A percentile compares a stretch with the other conserved stretches of the same genome.
Conservation (phyloP, 2,888 invertebrate genomes). For the Polietes domitor region DNA sequence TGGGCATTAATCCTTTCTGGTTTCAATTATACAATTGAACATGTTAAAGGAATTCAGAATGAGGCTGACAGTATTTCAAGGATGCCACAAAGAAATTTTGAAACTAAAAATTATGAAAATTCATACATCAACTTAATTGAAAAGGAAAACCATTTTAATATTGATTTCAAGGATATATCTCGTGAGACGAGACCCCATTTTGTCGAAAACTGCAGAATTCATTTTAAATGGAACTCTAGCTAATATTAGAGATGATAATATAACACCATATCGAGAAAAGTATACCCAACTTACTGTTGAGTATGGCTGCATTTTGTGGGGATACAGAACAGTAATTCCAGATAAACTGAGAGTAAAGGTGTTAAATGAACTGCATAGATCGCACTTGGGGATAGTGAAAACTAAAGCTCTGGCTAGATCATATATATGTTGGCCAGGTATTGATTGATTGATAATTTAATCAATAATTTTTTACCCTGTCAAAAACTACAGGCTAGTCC, state of each 20-base stretch:
- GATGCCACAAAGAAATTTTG: conserved; percentile 37
- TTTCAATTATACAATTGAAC: conserved; percentile 50
- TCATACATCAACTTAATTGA: conserved; percentile 57
- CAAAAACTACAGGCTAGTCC: conserved; percentile 61
- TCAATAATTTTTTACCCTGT: conserved; percentile 55
- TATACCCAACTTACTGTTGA: too few relatives aligned
- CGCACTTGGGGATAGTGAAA: conserved; percentile 42
- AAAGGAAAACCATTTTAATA: conserved; percentile 35
- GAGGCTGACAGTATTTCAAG: conserved; percentile 47
- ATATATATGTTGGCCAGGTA: conserved; percentile 56
- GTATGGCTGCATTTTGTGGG: too few relatives aligned
- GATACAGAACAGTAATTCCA: conserved; percentile 46
- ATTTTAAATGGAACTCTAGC: conserved; percentile 21
- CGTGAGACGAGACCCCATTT: conserved; percentile 43
- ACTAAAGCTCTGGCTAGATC: conserved; percentile 59
- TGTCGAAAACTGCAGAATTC: conserved; percentile 36
- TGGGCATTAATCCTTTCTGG: conserved; percentile 51
- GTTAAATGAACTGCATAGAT: too few relatives aligned
- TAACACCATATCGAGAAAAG: conserved; percentile 42
- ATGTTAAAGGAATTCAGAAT: conserved; percentile 60
- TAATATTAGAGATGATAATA: conserved; percentile 40
- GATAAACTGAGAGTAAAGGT: too few relatives aligned
- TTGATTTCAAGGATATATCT: conserved; percentile 57
- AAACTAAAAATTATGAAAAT: conserved; percentile 4
- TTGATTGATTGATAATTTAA: conserved; percentile 60